phyloP scores from a whole-genome alignment of 1,140 invertebrate species.

The Trichonephila inaurata region DNA sequence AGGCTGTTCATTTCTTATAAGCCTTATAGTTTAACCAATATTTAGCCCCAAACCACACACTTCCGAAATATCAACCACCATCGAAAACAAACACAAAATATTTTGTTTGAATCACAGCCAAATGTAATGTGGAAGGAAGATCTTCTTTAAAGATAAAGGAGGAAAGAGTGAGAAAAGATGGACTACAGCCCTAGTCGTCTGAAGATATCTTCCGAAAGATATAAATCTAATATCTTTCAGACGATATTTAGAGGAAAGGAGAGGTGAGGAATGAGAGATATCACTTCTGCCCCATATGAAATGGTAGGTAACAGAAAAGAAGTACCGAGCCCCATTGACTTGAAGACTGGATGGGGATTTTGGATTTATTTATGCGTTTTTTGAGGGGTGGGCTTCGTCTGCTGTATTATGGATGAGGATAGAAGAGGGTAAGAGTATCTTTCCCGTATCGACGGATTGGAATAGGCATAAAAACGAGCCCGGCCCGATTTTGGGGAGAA shows the following conservation, averaged over 20 bases:
- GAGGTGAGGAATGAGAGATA: slow-evolving; percentile 13
- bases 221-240: slow-evolving; percentile 48
- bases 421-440: not conserved
- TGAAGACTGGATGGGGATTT: not conserved
- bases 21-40: not conserved
- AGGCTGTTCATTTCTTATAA: too few relatives aligned
- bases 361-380: slow-evolving; percentile 29
- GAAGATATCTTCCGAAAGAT: slow-evolving; percentile 20
- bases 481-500: not conserved
- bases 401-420: slow-evolving; percentile 33
- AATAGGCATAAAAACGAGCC: not conserved
- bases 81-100: not conserved
- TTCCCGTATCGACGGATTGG: slow-evolving; percentile 8
- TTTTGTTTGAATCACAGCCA: not conserved
- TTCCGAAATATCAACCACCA: not conserved
- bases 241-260: not conserved
- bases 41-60: not conserved
- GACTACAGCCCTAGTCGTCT: not conserved
- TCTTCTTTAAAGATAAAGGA: slow-evolving; percentile 7
- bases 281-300: slow-evolving; percentile 39
- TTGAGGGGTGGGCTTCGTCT: not conserved
- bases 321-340: not conserved
- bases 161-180: not conserved
- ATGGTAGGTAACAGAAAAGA: slow-evolving; percentile 18
- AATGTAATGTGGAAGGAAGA: not conserved